Evolutionary conservation across 2,888 invertebrate species (phyloP), one percentile per base, ranked within the genome.

Genomic region (Drosophila anomelani): DNA sequence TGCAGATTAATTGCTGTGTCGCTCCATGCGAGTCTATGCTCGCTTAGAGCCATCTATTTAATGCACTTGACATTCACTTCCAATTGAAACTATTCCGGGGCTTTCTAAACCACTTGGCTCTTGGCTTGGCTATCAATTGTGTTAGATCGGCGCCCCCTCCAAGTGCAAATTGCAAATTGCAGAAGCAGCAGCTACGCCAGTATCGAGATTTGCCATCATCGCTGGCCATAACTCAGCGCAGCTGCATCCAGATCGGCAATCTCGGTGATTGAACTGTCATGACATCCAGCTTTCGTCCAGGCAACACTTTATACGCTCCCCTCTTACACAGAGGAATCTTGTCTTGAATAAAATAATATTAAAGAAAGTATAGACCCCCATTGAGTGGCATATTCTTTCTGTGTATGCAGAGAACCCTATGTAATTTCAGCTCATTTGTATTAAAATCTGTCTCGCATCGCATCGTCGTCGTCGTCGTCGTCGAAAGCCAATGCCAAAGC

Each of bases 181-280:
- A 26, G 26, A 55, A 23, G 34, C 38, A 51, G 39, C 20, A 36
- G 23, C 57, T n/a, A 8, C 26, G 8, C 1, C 46, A 26, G 38
- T 29, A 59, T 59, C 55, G 39, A 49, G 64, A 55, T 47, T 54
- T 43, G 39, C 70, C 63, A 80, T 75, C 80, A 77, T 60, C 60
- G 38, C 57, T 46, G 75, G 60, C 56, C 64, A 80, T 82, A 69
- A 74, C 68, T 82, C 80, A 82, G 39, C 17, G 51, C 53, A 47
- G 66, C 49, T 66, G 54, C 57, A 54, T 57, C 69, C 43, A 81
- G 84, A 84, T 76, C 71, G 49, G 62, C 57, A 66, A 75, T 72
- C 79, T 77, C 68, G 68, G 72, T 78, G 87, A 84, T 86, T 80
- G 82, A 86, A 86, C 85, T 85, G 77, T 75, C 82, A 72, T 79